Base-by-base conservation (phyloP, 2,888 invertebrate species). In the Bursaphelenchus okinawaensis region DNA sequence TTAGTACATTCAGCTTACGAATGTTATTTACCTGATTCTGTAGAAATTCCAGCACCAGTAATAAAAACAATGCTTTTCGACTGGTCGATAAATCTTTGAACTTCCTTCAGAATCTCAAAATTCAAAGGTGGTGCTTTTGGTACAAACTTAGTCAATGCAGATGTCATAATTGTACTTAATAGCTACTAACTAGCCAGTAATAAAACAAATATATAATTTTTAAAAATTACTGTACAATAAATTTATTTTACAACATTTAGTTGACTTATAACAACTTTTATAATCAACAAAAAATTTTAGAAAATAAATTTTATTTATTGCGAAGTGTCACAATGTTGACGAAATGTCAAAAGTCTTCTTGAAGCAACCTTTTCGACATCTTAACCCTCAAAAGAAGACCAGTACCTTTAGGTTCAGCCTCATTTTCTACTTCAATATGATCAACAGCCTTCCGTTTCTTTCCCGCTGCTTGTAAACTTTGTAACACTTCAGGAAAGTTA, bases 21-120 rank as follows among this genome's bases (percentile, higher is more conserved):
- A n/a, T n/a, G n/a, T n/a, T 50, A 60, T 51, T 26, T 54, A 78
- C 78, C 79, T 82, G 92, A 92, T 87, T 96, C 95, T 1, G 95
- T 96, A 0, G 95, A 95, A 77, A 95, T 89, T 28, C 95, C 96
- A 72, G 95, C 95, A 16, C 96, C 96, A 60, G 92, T 92, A 54
- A 94, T 82, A 20, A 91, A 86, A 20, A 92, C 1, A 1, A 62
- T 40, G 4, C 58, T 26, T 1, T 19, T 51, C 1, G 29, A 50
- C 16, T 59, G 28, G 19, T 19, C 60, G 16, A 71, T 20, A 7
- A 68, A 23, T 4, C 22, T 40, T 19, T 57, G 52, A 27, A 69
- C 22, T 16, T 70, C 20, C 19, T 54, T 19, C 0, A 67, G 8
- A n/a, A 26, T 20, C 23, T 9, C 19, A 7, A n/a, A 8, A 19